Conservation (phyloP, 2,113 vertebrate species). For the Psephotus haematonotus region DNA sequence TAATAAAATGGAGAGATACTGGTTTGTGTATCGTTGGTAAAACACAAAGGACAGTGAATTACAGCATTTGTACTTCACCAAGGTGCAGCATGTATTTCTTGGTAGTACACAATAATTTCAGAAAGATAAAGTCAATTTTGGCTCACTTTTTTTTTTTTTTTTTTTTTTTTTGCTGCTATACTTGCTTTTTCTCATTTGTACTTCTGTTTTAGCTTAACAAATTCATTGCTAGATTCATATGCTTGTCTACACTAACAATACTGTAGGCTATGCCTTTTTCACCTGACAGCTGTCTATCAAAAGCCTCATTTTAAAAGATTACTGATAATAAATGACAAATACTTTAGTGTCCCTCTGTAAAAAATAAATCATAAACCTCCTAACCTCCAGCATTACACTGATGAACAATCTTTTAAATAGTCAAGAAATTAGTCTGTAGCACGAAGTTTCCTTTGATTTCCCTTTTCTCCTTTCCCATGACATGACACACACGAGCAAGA, state of each 20-base stretch:
- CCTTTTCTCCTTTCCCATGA: not conserved
- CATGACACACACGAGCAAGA: rapidly evolving
- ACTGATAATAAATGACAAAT: not conserved
- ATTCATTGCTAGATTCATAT: not conserved
- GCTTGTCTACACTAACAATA: not conserved
- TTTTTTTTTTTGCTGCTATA: not conserved
- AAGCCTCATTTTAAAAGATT: not conserved
- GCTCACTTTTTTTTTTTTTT: not conserved
- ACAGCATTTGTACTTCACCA: not conserved
- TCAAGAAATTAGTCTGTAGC: not conserved
- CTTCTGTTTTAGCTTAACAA: not conserved
- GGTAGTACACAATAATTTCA: not conserved
- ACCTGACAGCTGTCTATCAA: not conserved
- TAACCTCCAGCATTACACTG: not conserved
- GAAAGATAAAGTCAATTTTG: not conserved
- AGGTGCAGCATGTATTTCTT: not conserved
- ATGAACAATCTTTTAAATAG: not conserved
- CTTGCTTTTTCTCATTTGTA: not conserved
- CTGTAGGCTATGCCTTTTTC: not conserved
- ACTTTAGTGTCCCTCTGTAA: not conserved
- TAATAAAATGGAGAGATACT: not conserved
- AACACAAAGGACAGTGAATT: not conserved
- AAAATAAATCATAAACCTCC: not conserved
- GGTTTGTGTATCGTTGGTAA: not conserved
- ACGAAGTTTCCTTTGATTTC: not conserved